Base-by-base conservation (phyloP, 1,140 invertebrate genomes). In the Macrobrachium nipponense region DNA sequence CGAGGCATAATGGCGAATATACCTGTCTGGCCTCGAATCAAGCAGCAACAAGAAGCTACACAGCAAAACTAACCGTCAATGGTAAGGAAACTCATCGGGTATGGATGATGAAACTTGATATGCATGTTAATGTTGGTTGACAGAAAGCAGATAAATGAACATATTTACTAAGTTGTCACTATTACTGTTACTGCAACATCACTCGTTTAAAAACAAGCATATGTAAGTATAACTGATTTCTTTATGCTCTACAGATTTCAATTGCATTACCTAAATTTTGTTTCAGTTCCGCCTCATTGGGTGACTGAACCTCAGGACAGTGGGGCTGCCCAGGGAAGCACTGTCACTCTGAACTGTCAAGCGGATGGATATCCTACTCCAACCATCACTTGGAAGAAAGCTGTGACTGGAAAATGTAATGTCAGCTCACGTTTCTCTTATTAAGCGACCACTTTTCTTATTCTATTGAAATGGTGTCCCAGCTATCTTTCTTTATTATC, bases 251-350 rank as follows among this genome's bases (percentile, higher is more conserved):
- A 51, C 7, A 10, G 7, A 51, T 51, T 51, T 51, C 51, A 2
- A 51, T 51, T 51, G 51, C 12, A 0, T 8, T 51, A 12, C 2
- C 8, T 6, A 2, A 2, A 20, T 5, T 23, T 66, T 61, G 10
- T 51, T 89, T 90, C 93, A 98, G 97, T 99, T 89, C 97, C 97
- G 88, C 97, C 98, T 87, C 95, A 96, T 91, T 99, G 98, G 97
- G 97, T 98, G 90, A 93, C 97, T 89, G 97, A 98, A 92, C 98
- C 98, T n/a, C 96, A 96, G 89, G 96, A 98, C 91, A 97, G 97
- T 92, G 96, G 96, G 90, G 98, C 98, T 92, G 96, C 97, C 89
- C 96, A 98, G 92, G 96, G 96, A 78, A 96, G 96, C 88, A 95
- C 96, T 91, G 96, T 97, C 81, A 95, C 96, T 90, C 94, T 98